Conservation (phyloP, 2,797 vertebrate species). For the Numenius phaeopus region DNA sequence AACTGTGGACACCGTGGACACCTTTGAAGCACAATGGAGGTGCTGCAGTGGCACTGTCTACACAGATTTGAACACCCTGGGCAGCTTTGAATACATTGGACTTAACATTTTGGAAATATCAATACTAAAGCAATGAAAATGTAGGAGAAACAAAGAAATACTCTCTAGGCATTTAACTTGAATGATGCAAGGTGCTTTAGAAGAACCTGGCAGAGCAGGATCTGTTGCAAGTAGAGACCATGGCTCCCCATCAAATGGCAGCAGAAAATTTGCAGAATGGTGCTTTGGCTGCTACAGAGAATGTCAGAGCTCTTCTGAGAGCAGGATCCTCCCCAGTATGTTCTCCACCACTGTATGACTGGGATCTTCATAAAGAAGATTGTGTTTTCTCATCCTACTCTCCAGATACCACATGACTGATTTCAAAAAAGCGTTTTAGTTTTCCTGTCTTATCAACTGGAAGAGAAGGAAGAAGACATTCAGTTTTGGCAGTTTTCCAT, state of each 20-base stretch:
- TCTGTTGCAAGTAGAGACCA: neutral
- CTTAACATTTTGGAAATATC: neutral
- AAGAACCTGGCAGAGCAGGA: neutral
- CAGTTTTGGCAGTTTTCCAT: slow-evolving; percentile 58
- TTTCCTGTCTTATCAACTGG: slow-evolving; percentile 57
- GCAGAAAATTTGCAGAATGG: neutral
- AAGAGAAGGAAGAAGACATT: slow-evolving; percentile 55
- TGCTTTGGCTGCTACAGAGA: neutral
- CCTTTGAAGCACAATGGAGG: neutral
- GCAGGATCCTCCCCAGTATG: neutral
- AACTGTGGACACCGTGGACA: neutral
- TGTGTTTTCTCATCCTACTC: slow-evolving; percentile 52
- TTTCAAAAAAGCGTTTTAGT: slow-evolving; percentile 43
- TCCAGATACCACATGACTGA: slow-evolving; percentile 27
- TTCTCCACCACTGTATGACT: slow-evolving; percentile 8
- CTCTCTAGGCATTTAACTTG: neutral
- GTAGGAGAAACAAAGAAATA: neutral
- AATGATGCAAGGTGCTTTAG: neutral
- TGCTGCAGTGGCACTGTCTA: neutral
- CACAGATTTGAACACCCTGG: neutral
- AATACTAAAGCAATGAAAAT: neutral
- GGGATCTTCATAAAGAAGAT: neutral
- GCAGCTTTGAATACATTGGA: neutral
- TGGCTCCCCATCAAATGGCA: neutral
- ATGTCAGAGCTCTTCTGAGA: neutral